Conservation (phyloP, 1,140 invertebrate genomes). For the Leptopilina boulardi region DNA sequence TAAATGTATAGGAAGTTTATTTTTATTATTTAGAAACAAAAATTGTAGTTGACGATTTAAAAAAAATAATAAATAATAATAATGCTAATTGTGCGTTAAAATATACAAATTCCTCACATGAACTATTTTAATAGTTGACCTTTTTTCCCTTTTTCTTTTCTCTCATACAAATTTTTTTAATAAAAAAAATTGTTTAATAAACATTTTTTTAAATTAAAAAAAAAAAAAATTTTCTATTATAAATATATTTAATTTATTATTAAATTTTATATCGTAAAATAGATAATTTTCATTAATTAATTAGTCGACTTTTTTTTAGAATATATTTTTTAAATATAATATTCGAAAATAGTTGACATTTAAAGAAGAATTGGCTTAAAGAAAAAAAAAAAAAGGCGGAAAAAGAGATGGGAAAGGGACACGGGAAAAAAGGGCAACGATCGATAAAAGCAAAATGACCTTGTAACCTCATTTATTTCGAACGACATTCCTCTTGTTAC, state of each 20-base stretch:
- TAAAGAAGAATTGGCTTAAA: neutral
- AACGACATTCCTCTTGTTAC: conserved; percentile 53
- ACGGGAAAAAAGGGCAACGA: neutral
- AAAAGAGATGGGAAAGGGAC: neutral
- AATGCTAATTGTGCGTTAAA: conserved; percentile 47
- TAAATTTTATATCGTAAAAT: too few species aligned
- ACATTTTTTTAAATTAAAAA: too few species aligned
- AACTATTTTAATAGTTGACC: neutral
- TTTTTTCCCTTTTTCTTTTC: conserved; percentile 1
- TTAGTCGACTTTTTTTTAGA: too few species aligned
- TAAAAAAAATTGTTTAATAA: too few species aligned
- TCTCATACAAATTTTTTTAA: too few species aligned
- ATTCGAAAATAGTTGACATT: neutral
- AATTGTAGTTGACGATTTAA: conserved; percentile 30
- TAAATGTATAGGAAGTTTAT: conserved; percentile 68
- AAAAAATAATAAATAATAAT: conserved; percentile 1
- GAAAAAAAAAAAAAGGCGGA: neutral
- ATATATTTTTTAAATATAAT: too few species aligned
- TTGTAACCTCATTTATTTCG: conserved; percentile 45
- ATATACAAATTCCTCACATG: conserved; percentile 38
- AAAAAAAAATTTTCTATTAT: too few species aligned
- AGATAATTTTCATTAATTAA: too few species aligned
- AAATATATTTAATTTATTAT: too few species aligned
- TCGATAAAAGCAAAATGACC: conserved; percentile 37
- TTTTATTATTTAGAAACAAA: conserved; percentile 68